Base-by-base conservation (phyloP, 2,113 vertebrate genomes). In the Macroglossus sobrinus region DNA sequence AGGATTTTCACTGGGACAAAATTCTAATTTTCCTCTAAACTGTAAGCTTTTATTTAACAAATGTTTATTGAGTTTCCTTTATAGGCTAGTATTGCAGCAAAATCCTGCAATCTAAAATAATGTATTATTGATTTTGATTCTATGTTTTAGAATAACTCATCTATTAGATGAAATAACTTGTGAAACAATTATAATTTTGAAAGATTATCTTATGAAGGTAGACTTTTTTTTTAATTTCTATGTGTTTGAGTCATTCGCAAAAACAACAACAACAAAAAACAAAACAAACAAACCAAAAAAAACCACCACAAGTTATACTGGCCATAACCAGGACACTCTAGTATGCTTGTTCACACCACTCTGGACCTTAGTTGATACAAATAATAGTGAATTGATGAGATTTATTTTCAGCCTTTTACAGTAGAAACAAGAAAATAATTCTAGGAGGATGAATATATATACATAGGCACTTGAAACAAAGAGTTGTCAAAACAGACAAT, bases 391-490 rank as follows among this genome's bases (percentile, higher is more conserved):
- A 11, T 47, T 74, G 28, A 82, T 66, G 12, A 78, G 2, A 2
- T 43, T 1, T 16, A 12, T 93, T 76, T 84, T 93, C 9, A 64
- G 26, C 30, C 16, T 84, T 94, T 74, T 61, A 28, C 76, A 72
- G 16, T 40, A 78, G 19, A 11, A 40, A 68, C 3, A 61, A 72
- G 1, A 68, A 91, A 82, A 91, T 33, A 0, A 43, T 33, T 19
- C 9, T 68, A 79, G 1, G 6, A 63, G 2, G 69, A 50, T 66
- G 4, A 15, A n/a, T 16, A 2, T 71, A 24, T 53, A 59, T 80
- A 59, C 47, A 71, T 14, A 55, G 24, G 2, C 0, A 71, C 5
- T 63, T 64, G 19, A 12, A 69, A 78, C 71, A 79, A 86, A 81
- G 10, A 50, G 4, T 71, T 84, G 33, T 22, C 21, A 24, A 90